Evolutionary conservation across 1,140 invertebrate species (phyloP), one percentile per base, ranked within the genome.

Genomic region (Coelopa frigida): DNA sequence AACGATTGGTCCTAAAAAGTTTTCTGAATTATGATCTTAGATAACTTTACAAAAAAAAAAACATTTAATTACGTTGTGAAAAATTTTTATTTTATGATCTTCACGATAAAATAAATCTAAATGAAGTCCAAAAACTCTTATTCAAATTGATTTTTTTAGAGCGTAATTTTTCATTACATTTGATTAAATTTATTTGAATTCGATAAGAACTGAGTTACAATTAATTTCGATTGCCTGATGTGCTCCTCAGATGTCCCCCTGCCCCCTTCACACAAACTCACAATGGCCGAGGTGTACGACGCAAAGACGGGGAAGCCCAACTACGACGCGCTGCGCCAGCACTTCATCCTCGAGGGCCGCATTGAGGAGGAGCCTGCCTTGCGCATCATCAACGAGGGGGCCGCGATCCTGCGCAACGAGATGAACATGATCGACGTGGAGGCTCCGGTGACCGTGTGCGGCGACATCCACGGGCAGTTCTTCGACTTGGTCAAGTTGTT

Each of bases 341-440:
- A 99, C 75, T 99, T 99, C 78, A 89, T 96, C 56, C 79, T 94
- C 62, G 96, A 99, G 78, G 96, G 96, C 50, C 84, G 96, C 61
- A 89, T 99, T 73, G 94, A 98, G 73, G 96, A 99, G 75, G 83
- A 86, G 64, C 93, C 57, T 20, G 96, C 96, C 48, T 78, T 98
- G 58, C 82, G 88, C 61, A 96, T 99, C 71, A 95, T 99, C 70
- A 92, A 93, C 73, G 94, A 98, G 74, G 95, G 95, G 59, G 94
- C 95, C 59, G 81, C 85, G 52, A 77, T 99, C 59, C 79, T 99
- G 59, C 83, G 92, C 54, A 87, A 90, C 64, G 96, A 99, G 76
- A 97, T 97, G 76, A 99, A 96, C 51, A 98, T 99, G 94, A 95
- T 99, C 68, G 94, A 99, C 75, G 97, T 99, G 70, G 95, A 99